phyloP scores from a whole-genome alignment of 2,888 invertebrate genomes.

The Teleogryllus oceanicus region DNA sequence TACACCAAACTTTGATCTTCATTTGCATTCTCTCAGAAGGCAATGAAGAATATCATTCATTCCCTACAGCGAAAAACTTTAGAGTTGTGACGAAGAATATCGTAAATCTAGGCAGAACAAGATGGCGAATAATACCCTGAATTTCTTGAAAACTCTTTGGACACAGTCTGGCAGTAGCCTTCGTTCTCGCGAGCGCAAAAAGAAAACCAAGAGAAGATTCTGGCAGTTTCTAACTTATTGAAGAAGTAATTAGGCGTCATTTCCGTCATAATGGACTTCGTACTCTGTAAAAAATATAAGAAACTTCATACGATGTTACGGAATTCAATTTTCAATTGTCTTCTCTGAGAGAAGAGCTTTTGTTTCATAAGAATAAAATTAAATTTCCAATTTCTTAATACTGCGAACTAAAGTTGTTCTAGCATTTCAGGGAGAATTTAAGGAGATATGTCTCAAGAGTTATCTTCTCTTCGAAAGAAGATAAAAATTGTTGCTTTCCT shows the following conservation, averaged over 20 bases:
- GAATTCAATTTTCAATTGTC: conserved; percentile 18
- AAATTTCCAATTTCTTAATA: conserved; percentile 5
- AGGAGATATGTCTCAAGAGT: not conserved
- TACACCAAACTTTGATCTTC: too few relatives aligned
- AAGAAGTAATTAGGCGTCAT: conserved; percentile 7
- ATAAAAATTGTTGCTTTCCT: too few relatives aligned
- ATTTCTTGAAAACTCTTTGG: too few relatives aligned
- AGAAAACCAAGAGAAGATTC: not conserved
- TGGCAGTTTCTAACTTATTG: not conserved
- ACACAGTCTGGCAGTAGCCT: too few relatives aligned
- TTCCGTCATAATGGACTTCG: not conserved
- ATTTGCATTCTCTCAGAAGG: too few relatives aligned
- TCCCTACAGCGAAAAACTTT: too few relatives aligned
- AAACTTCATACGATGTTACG: not conserved
- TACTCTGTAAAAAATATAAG: conserved; percentile 7
- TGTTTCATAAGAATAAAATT: not conserved
- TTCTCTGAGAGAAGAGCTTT: not conserved
- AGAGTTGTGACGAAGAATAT: too few relatives aligned
- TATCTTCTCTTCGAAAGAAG: too few relatives aligned
- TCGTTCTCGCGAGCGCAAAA: not conserved
- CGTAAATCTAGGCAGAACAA: too few relatives aligned
- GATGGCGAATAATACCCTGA: too few relatives aligned
- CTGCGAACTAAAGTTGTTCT: not conserved
- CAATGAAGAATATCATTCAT: too few relatives aligned
- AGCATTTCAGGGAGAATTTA: not conserved